Evolutionary conservation across 2,888 invertebrate species (phyloP), one percentile per base, ranked within the genome.

Genomic region (Tipula vernalis): DNA sequence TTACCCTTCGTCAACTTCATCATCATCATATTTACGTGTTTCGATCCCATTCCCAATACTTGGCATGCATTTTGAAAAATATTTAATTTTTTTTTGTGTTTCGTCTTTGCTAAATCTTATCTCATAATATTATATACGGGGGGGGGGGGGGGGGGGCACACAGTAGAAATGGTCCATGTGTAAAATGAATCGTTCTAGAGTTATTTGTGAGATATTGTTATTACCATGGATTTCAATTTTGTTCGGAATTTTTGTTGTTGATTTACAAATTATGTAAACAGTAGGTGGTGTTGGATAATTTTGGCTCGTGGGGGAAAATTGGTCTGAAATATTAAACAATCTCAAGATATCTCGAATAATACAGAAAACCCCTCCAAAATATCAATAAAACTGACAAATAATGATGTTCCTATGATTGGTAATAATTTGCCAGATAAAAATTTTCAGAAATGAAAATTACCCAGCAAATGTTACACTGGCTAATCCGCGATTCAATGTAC

Each of bases 1-100:
- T 92, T 91, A 93, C 93, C 92, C 92, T 89, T 91, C 89, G 89
- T 92, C 92, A 92, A 92, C 92, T 87, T 88, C 88, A 89, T 57
- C 86, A 51, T 44, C 44, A n/a, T 42, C 47, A 86, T 28, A 71
- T 71, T 86, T 36, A 42, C n/a, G 44, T 13, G 47, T 36, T 47
- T 92, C 92, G 89, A 28, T 71, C 71, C 91, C 91, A 90, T 92
- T 92, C 91, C 92, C 92, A 90, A 92, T 91, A 91, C 92, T 92
- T 91, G 92, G 92, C 90, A 91, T 91, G 92, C 93, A 93, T 90
- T 86, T 51, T 86, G 84, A 41, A 84, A 84, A 84, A 84, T 84
- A 84, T 41, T 39, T 84, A 84, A 13, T 84, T 84, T 36, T 84
- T 84, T 83, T 84, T 86, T 86, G 47, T 6, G 84, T 84, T 84